Conservation (phyloP, 1,140 invertebrate genomes). For the Calliphora vicina region DNA sequence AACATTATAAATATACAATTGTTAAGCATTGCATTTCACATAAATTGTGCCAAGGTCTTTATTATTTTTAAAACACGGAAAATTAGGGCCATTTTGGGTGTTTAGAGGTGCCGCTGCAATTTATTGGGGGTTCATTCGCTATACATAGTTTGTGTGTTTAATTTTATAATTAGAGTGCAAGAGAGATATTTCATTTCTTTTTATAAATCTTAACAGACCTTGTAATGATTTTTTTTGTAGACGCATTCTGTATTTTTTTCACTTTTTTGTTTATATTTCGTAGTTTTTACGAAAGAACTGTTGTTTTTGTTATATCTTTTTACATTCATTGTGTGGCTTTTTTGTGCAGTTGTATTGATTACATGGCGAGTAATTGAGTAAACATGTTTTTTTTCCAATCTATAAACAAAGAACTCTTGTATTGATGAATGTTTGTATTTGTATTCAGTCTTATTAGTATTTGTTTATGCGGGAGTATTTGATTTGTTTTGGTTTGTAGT, state of each 20-base stretch:
- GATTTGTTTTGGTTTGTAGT: neutral
- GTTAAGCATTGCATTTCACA: neutral
- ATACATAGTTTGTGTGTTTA: neutral
- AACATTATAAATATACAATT: neutral
- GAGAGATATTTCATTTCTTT: neutral
- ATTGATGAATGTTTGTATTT: too few species aligned
- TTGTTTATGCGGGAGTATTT: neutral
- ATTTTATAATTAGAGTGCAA: constrained; percentile 33
- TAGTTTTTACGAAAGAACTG: neutral
- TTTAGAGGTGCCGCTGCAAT: constrained; percentile 1
- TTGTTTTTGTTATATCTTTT: too few species aligned
- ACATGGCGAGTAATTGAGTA: neutral
- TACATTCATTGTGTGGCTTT: neutral
- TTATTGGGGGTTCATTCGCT: constrained; percentile 16
- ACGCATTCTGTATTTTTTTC: neutral
- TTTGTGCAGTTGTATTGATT: neutral
- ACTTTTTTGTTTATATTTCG: neutral
- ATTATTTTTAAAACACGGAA: constrained; percentile 3
- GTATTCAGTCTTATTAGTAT: neutral
- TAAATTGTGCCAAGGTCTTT: constrained; percentile 38
- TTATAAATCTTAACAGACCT: constrained; percentile 30
- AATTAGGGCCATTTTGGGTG: constrained; percentile 30
- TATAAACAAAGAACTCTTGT: neutral
- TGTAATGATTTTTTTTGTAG: constrained; percentile 2
- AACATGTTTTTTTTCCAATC: neutral